These are phyloP conservation scores for Caenorhabditis afra DNA, from an alignment of 2,888 invertebrate genomes.

Conservation along the genomic window DNA sequence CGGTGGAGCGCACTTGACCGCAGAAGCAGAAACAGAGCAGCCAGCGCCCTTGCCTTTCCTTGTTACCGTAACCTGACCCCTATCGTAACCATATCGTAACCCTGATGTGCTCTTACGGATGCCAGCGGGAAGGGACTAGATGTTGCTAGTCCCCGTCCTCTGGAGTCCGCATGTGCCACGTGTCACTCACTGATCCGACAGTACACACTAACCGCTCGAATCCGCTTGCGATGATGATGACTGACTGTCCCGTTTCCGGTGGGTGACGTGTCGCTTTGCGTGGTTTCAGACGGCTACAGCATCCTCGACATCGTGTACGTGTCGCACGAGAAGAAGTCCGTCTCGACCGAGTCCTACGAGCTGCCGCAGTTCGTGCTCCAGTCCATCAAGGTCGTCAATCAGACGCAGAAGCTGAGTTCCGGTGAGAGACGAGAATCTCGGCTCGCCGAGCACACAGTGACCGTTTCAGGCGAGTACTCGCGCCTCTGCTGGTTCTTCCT, in stretches of 20 bases:
- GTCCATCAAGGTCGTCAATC: conserved; percentile 64
- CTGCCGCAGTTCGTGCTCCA: conserved; percentile 72
- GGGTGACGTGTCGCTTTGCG: conserved; percentile 61
- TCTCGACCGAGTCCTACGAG: conserved; percentile 60
- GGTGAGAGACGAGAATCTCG: conserved; percentile 49
- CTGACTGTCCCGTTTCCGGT: conserved; percentile 33
- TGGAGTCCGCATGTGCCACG: neutral
- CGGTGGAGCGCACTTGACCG: conserved; percentile 12
- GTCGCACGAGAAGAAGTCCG: conserved; percentile 59
- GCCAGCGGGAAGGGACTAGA: no score
- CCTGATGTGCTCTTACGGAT: neutral
- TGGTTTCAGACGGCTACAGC: conserved; percentile 74
- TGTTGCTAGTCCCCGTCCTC: no score
- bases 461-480: conserved; percentile 80
- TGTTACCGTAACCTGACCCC: conserved; percentile 16
- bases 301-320: conserved; percentile 72
- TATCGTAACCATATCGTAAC: conserved; percentile 18
- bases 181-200: conserved; percentile 16
- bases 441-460: neutral
- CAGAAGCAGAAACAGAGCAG: no score
- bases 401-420: conserved; percentile 69
- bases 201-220: neutral
- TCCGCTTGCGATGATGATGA: conserved; percentile 39
- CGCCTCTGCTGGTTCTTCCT: conserved; percentile 76
- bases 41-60: neutral